Base-by-base conservation (phyloP, 2,888 invertebrate species). In the Caradrina kadenii region DNA sequence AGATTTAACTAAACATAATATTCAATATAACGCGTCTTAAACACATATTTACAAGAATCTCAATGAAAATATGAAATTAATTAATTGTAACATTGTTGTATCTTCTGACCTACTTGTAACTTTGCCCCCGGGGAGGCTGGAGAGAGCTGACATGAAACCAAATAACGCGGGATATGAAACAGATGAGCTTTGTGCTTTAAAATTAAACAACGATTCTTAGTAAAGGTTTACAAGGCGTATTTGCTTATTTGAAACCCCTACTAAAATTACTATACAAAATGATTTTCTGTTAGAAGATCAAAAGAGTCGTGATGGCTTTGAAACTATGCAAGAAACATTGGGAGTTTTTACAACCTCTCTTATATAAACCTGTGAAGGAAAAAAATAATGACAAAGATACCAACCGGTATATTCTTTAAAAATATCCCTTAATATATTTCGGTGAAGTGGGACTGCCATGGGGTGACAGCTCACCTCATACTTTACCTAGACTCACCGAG, bases 61-160 rank as follows among this genome's bases (percentile, higher is more conserved):
- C 49, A n/a, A 48, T 55, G 60, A 71, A 65, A 79, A 65, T 79
- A 63, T 60, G 22, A 67, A 73, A 66, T 64, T 63, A 77, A 75
- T 80, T 80, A 79, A 75, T 63, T 52, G 49, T 74, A 53, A 63
- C 69, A 52, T 49, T 53, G 65, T 79, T 56, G 59, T 79, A 60
- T 49, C 31, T 58, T 63, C 61, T 61, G 63, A 63, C 79, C 75
- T 77, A 77, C 69, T 64, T 79, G 79, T 73, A 68, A 68, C 35
- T 73, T 55, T 3, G 35, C 48, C 63, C 39, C 45, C 35, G 2
- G 58, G 67, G 55, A 42, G 68, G 42, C 54, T 31, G 45, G 26
- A 76, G 73, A 60, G 68, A 76, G 55, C 63, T 79, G 65, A 72
- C 72, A 56, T 54, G 63, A 72, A 79, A 63, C 68, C 59, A 76